Percentiles rank a stretch among this genome's conserved stretches.
phyloP scores from a whole-genome alignment of 2,888 invertebrate species.

The Schizotus pectinicornis region DNA sequence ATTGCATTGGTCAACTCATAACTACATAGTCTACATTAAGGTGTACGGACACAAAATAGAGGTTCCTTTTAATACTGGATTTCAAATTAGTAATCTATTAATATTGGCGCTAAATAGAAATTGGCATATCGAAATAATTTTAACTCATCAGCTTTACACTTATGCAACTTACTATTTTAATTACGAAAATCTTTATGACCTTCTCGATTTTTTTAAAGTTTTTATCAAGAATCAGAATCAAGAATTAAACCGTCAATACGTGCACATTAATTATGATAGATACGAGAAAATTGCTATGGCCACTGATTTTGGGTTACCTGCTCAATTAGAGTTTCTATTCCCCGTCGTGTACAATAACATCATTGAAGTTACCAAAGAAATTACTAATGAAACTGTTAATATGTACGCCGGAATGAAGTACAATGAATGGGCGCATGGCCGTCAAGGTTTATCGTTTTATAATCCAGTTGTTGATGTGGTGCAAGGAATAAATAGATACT shows the following conservation, averaged over 20 bases:
- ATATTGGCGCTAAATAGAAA: not conserved
- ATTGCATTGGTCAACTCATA: conserved; percentile 9
- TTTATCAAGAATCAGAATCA: too few species aligned
- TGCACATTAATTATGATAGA: conserved; percentile 34
- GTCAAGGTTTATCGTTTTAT: conserved; percentile 54
- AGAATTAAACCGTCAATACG: not conserved
- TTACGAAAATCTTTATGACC: not conserved
- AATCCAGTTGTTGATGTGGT: conserved; percentile 58
- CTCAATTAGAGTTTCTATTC: conserved; percentile 45
- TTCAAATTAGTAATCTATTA: not conserved
- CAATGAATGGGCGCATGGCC: conserved; percentile 49
- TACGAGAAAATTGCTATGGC: conserved; percentile 42
- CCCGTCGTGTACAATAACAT: conserved; percentile 46
- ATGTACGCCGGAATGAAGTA: conserved; percentile 45
- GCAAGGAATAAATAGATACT: conserved; percentile 54
- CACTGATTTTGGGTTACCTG: conserved; percentile 57
- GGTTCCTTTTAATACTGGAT: not conserved
- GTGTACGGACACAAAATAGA: not conserved
- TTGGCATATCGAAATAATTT: not conserved
- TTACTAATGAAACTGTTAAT: conserved; percentile 39
- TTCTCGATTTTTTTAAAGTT: conserved; percentile 12
- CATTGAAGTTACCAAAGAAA: conserved; percentile 36
- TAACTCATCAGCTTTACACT: too few species aligned
- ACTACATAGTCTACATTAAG: conserved; percentile 11
- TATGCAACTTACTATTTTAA: too few species aligned